Base-by-base conservation (phyloP, 2,113 vertebrate species). In the Sakesphorus luctuosus region DNA sequence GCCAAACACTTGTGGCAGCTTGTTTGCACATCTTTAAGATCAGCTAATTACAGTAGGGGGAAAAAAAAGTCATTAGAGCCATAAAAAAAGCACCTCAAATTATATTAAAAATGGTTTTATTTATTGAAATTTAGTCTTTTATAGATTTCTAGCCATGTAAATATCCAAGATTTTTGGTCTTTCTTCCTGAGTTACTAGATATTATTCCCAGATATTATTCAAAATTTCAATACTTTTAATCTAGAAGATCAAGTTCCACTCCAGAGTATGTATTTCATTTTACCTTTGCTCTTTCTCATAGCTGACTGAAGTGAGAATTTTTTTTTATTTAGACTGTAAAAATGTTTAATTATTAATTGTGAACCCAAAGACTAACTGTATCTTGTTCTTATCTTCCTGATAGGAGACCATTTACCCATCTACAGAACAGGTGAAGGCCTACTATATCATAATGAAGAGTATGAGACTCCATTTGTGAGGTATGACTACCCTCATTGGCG, bases 1-100 rank as follows among this genome's bases (percentile, higher is more conserved):
- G 90, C 90, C 92, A 86, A 86, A 86, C 46, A 35, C 95, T 83
- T 96, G 96, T 94, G 90, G 86, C 75, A 95, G 89, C 96, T 97
- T 97, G 96, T 90, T 95, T 93, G 82, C 86, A 80, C 2, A 0
- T 83, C 94, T 87, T 90, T 90, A 85, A 90, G 79, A 96, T 93
- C 82, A 81, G 59, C 65, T 94, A 95, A 94, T 95, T 96, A 71
- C 29, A 84, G 47, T 1, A 71, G 26, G 18, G 8, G 46, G 8
- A 29, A 33, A 47, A 71, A 80, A 72, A 71, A 50, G 36, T 71
- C 17, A 77, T 93, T 94, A 95, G 65, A 88, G 28, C 50, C 58
- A 46, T 93, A 94, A 94, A 40, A 40, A 93, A 96, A 93, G 49
- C 55, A 92, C 56, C 88, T 74, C 26, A 84, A 94, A 87, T 59